phyloP scores from a whole-genome alignment of 1,140 invertebrate genomes.

The Melipona quadrifasciata region DNA sequence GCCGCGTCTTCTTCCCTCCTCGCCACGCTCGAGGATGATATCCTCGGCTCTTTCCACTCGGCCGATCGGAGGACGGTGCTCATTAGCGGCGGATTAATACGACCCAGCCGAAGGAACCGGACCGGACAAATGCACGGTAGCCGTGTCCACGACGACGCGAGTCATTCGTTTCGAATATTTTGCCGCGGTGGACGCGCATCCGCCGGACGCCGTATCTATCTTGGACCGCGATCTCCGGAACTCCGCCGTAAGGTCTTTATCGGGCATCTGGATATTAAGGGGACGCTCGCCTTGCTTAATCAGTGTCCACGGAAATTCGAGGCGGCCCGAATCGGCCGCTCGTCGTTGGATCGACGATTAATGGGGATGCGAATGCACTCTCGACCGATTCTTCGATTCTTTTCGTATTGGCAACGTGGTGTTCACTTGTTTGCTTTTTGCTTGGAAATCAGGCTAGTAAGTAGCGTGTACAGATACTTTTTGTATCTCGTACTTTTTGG shows the following conservation, averaged over 20 bases:
- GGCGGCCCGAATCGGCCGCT: not conserved
- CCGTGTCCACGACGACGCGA: slow-evolving; percentile 60
- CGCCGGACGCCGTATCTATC: slow-evolving; percentile 29
- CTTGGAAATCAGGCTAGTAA: not conserved
- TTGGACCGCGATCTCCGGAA: slow-evolving; percentile 33
- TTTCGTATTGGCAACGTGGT: not conserved
- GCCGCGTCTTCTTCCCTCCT: slow-evolving; percentile 55
- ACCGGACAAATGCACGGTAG: slow-evolving; percentile 74
- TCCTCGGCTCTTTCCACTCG: slow-evolving; percentile 55
- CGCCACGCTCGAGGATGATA: slow-evolving; percentile 63
- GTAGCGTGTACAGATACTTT: no score
- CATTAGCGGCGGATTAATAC: slow-evolving; percentile 80
- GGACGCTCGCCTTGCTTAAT: slow-evolving; percentile 29
- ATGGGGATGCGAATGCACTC: not conserved
- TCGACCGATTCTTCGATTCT: not conserved
- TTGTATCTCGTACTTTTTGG: no score
- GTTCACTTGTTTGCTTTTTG: not conserved
- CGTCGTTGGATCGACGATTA: not conserved
- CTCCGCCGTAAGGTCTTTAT: slow-evolving; percentile 44
- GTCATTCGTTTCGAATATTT: slow-evolving; percentile 57
- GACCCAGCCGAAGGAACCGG: slow-evolving; percentile 70
- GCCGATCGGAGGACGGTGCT: slow-evolving; percentile 69
- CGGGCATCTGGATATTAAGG: slow-evolving; percentile 45
- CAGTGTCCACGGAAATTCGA: slow-evolving; percentile 47
- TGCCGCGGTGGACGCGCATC: slow-evolving; percentile 28